Evolutionary conservation across 35 echinoderm and acorn worm genomes (phyloP).

Genomic region (Strongylocentrotus purpuratus): DNA sequence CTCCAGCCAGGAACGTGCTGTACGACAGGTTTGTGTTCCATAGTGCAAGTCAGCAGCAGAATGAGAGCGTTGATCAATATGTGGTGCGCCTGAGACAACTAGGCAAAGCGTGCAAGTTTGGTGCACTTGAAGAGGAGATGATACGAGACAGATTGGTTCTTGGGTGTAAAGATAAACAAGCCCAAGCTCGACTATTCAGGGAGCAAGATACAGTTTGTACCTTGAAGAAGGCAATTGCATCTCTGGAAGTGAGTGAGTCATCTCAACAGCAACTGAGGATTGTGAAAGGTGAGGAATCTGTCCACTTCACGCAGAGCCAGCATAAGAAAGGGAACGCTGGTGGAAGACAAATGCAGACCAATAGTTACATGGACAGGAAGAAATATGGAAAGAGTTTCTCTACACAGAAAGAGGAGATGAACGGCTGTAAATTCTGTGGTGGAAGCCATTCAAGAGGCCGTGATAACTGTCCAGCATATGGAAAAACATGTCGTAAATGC

Average conservation of each 20-base stretch:
- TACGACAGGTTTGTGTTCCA: constrained; percentile 66
- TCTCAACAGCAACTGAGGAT: constrained; percentile 53
- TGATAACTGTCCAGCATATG: constrained; percentile 54
- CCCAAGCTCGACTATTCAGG: constrained; percentile 53
- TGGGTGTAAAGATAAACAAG: constrained; percentile 56
- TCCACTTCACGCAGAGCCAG: neutral
- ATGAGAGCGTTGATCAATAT: constrained; percentile 68
- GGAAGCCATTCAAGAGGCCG: constrained; percentile 20
- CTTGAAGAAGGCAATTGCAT: constrained; percentile 53
- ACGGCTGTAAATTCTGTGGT: constrained; percentile 50
- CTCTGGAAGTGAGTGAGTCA: constrained; percentile 34
- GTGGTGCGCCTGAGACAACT: constrained; percentile 53
- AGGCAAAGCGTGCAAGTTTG: constrained; percentile 65
- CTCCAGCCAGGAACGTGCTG: constrained; percentile 44
- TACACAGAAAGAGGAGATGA: neutral
- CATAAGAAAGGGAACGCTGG: neutral
- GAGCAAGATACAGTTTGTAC: constrained; percentile 34
- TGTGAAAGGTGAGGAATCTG: neutral
- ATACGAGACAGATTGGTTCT: constrained; percentile 68
- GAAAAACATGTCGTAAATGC: constrained; percentile 47
- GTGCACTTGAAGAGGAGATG: constrained; percentile 48
- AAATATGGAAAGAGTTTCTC: neutral
- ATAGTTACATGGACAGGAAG: neutral
- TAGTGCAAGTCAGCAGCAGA: constrained; percentile 30
- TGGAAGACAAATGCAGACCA: neutral